A percentile compares a stretch with the other conserved stretches of the same genome.
Conservation (phyloP, 2,888 invertebrate genomes). For the Pristionchus japonicus region DNA sequence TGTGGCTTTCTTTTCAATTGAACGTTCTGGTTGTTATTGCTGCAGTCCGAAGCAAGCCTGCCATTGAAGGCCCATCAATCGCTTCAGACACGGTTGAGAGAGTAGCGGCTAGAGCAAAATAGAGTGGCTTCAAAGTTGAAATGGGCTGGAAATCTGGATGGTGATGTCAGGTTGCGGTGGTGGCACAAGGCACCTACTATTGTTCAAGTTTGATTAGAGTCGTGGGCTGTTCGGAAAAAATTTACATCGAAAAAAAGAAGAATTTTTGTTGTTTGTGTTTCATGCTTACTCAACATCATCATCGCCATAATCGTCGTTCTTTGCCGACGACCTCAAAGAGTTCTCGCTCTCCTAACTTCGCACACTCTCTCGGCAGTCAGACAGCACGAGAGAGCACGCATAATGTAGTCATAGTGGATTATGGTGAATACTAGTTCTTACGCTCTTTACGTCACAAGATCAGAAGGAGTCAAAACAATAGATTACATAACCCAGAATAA, state of each 20-base stretch:
- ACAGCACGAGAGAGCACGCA: background rate
- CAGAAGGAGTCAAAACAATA: no score
- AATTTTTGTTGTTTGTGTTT: background rate
- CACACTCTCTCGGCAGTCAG: background rate
- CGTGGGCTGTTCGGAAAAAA: no score
- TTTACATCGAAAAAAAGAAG: background rate
- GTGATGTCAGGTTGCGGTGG: background rate
- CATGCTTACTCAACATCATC: background rate
- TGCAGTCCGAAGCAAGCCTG: background rate
- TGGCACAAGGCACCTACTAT: background rate
- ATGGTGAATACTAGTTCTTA: no score
- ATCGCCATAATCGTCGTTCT: background rate
- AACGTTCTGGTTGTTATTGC: conserved; percentile 28
- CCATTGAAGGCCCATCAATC: conserved; percentile 18
- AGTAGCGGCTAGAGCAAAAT: background rate
- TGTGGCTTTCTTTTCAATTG: background rate
- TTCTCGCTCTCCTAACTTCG: background rate
- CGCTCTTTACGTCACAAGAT: no score
- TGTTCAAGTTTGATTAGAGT: background rate
- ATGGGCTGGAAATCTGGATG: background rate
- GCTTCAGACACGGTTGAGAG: background rate
- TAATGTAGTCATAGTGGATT: no score
- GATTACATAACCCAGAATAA: no score
- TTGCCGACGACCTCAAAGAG: background rate
- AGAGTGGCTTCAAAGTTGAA: background rate